Conservation (phyloP, 2,797 vertebrate species). For the Intellagama lesueurii region DNA sequence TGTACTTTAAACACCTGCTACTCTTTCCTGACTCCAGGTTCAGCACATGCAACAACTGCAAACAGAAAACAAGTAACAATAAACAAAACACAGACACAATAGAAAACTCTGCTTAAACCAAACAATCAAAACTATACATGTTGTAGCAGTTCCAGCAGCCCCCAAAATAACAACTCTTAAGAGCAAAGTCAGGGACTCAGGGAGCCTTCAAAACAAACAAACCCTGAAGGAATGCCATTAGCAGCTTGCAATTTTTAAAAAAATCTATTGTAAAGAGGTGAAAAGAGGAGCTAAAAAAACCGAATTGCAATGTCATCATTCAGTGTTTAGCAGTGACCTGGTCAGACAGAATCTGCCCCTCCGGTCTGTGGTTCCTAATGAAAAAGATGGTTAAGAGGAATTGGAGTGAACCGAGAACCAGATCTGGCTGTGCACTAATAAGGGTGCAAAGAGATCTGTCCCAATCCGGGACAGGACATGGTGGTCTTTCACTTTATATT, state of each 20-base stretch:
- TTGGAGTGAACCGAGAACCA: neutral
- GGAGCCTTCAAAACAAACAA: neutral
- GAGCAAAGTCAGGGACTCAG: neutral
- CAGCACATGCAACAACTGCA: neutral
- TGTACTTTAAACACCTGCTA: neutral
- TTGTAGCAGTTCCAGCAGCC: neutral
- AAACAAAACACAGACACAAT: neutral
- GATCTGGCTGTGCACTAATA: neutral
- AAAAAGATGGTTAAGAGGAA: neutral
- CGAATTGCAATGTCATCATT: too few species aligned
- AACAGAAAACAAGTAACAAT: neutral
- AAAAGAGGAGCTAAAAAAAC: too few species aligned
- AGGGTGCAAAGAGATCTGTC: neutral
- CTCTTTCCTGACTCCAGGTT: neutral
- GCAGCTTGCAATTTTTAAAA: too few species aligned
- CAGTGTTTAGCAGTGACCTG: too few species aligned
- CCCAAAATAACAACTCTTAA: neutral
- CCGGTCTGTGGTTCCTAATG: neutral
- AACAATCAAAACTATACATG: too few species aligned
- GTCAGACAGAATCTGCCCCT: too few species aligned
- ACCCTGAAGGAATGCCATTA: neutral
- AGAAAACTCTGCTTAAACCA: too few species aligned
- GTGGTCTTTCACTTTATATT: neutral
- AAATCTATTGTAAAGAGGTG: too few species aligned
- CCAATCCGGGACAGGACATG: neutral